Evolutionary conservation across 2,797 vertebrate species (phyloP).

Genomic region (Sciurus carolinensis): DNA sequence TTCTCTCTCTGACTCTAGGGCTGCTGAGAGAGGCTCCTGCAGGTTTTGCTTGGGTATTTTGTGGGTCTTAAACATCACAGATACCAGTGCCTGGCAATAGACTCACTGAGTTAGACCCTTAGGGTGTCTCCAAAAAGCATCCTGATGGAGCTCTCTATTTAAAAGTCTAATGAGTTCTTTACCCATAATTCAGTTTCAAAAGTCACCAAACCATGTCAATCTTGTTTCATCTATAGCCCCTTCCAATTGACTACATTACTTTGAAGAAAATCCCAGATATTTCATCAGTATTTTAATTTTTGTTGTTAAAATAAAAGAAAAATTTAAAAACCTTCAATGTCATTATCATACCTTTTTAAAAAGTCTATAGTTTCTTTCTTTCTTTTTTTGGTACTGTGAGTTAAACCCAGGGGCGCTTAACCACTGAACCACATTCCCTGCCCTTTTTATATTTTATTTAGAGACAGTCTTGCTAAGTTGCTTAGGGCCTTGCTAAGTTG

Average conservation of each 20-base stretch:
- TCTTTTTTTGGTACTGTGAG: not conserved
- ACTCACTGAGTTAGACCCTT: not conserved
- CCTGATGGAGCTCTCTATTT: no score
- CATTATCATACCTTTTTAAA: not conserved
- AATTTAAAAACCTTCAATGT: not conserved
- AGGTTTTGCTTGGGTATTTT: rapidly evolving
- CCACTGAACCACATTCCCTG: no score
- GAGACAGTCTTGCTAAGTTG: no score
- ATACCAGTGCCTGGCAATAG: not conserved
- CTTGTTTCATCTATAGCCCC: not conserved
- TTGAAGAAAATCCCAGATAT: constrained; percentile 5
- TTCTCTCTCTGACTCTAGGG: no score
- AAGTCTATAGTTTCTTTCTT: not conserved
- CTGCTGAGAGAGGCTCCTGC: not conserved
- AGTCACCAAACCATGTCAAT: not conserved
- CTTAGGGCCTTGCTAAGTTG: no score
- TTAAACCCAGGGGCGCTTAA: no score
- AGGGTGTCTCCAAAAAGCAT: no score
- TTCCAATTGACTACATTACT: not conserved
- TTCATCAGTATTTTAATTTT: constrained; percentile 28
- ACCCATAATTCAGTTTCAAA: not conserved
- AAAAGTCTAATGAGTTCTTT: not conserved
- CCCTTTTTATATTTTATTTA: no score
- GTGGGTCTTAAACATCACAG: not conserved
- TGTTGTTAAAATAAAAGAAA: constrained; percentile 30